Base-by-base conservation (phyloP, 2,113 vertebrate genomes). In the Toxostoma redivivum region DNA sequence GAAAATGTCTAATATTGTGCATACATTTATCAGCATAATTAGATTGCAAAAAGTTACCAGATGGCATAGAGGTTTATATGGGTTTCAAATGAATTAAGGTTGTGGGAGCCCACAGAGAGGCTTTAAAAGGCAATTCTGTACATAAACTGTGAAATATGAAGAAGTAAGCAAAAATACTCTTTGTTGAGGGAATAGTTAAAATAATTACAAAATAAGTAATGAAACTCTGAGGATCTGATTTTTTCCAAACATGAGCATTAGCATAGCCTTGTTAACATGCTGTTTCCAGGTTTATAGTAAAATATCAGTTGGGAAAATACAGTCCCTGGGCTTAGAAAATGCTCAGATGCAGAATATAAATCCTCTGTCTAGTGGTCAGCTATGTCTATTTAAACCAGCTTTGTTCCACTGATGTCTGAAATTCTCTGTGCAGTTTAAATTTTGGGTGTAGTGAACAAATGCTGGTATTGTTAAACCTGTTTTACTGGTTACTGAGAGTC, bases 161-260 rank as follows among this genome's bases (percentile, higher is more conserved):
- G 84, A 38, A 82, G 81, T 95, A 96, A 94, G 90, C 90, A 94
- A 87, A 95, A 95, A 83, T 69, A 65, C 15, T 92, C 73, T 64
- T 81, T 94, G 84, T 93, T 93, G 64, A 81, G 92, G 93, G 94
- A 97, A 92, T 89, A 95, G 81, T 97, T 96, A 96, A 93, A 97
- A 96, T 94, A 92, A 94, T 96, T 96, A 89, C 67, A 81, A 93
- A 92, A 81, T 95, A 94, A 97, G 53, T 92, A 96, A 95, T 95
- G 90, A 81, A 95, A 82, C 92, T 88, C 95, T 38, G 58, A 96
- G 86, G 90, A 87, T 70, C 47, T 74, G 54, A 15, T 76, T 96
- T 80, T 96, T 91, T 42, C 61, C 84, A 54, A 86, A 94, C 24
- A n/a, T 24, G 72, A 96, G 54, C 65, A 65, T 92, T 90, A 82